phyloP scores from a whole-genome alignment of 2,888 invertebrate genomes.

The Apamea anceps region DNA sequence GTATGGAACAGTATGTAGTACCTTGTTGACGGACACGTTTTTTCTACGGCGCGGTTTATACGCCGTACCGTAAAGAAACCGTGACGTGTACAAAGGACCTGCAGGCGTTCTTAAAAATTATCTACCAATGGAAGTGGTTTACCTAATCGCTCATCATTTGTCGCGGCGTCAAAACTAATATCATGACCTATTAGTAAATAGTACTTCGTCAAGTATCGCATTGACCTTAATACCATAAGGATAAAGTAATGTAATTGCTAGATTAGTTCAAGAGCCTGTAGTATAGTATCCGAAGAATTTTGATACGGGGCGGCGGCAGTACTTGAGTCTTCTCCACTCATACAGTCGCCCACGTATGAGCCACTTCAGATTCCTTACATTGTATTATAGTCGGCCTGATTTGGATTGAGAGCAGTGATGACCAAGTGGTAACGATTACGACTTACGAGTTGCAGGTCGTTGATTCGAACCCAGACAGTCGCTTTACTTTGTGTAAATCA shows the following conservation, averaged over 20 bases:
- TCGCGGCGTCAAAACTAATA: neutral
- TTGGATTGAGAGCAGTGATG: neutral
- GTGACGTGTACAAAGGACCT: neutral
- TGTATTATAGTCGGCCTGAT: conserved; percentile 18
- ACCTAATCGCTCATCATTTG: neutral
- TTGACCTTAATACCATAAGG: neutral
- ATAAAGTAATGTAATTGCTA: conserved; percentile 1
- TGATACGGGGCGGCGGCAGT: conserved; percentile 5
- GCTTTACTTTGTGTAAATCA: neutral
- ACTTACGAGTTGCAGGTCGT: neutral
- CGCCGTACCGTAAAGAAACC: neutral
- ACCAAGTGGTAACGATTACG: neutral
- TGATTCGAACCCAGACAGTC: neutral
- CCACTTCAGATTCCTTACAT: conserved; percentile 47
- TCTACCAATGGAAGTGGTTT: neutral
- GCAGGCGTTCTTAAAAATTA: neutral
- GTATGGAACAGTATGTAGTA: neutral
- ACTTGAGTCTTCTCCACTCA: conserved; percentile 33
- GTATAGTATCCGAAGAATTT: conserved; percentile 20
- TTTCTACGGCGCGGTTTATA: neutral
- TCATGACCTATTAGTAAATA: neutral
- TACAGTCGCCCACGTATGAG: conserved; percentile 1
- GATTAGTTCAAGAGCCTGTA: conserved; percentile 21
- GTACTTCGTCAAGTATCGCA: neutral
- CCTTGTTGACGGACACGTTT: neutral